Conservation (phyloP, 1,140 invertebrate species). For the Zelostemma sp. region DNA sequence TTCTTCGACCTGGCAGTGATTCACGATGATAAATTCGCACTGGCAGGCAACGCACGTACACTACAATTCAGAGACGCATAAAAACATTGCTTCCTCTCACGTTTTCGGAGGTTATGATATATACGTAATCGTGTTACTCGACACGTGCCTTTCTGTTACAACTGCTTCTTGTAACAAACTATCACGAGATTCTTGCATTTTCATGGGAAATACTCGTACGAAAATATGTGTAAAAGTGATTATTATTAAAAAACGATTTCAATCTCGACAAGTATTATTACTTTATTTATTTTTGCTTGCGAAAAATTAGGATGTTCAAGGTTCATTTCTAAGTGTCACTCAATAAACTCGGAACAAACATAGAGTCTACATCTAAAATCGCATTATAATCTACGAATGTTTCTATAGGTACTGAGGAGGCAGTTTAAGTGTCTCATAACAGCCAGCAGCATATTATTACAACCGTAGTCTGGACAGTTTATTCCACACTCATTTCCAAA, state of each 20-base stretch:
- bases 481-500: slow-evolving; percentile 61
- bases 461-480: slow-evolving; percentile 56
- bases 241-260: no score
- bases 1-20: slow-evolving; percentile 53
- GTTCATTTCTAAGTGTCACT: neutral
- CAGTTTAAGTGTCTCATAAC: slow-evolving; percentile 55
- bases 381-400: slow-evolving; percentile 55
- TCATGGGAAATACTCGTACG: slow-evolving; percentile 16
- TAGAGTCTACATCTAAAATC: slow-evolving; percentile 45
- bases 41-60: slow-evolving; percentile 66
- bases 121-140: slow-evolving; percentile 66
- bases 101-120: slow-evolving; percentile 62
- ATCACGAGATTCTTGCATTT: slow-evolving; percentile 34
- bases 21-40: slow-evolving; percentile 61
- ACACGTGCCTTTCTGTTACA: slow-evolving; percentile 65
- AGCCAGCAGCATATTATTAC: slow-evolving; percentile 59
- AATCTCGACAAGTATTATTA: no score
- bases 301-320: neutral
- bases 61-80: slow-evolving; percentile 51
- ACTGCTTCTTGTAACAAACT: slow-evolving; percentile 62
- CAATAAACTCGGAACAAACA: slow-evolving; percentile 5
- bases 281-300: no score
- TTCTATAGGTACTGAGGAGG: slow-evolving; percentile 46
- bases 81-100: slow-evolving; percentile 13
- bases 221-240: no score